These are phyloP conservation scores for Diuraphis noxia DNA, from an alignment of 1,140 invertebrate genomes.

Conservation along the genomic window DNA sequence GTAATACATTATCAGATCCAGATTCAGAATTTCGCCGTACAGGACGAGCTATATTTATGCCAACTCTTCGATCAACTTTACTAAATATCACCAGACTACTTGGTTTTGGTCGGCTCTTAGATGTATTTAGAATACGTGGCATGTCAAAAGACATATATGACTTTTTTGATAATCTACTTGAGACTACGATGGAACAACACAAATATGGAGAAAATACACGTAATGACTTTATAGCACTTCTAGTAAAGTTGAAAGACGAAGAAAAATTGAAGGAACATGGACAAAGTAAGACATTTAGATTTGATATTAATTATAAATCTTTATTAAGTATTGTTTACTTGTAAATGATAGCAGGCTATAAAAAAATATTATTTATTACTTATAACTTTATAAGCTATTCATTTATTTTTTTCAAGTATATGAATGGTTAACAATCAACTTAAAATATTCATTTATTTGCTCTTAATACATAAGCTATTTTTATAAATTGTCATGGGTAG, in stretches of 20 bases:
- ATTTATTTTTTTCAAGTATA: too few relatives aligned
- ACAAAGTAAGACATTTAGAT: background rate
- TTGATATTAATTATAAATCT: background rate
- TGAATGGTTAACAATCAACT: background rate
- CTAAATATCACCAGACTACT: background rate
- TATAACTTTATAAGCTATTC: too few relatives aligned
- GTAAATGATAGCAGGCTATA: too few relatives aligned
- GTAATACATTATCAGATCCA: conserved; percentile 61
- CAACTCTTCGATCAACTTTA: background rate
- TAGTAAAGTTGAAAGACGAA: background rate
- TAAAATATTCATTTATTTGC: background rate
- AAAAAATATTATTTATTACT: too few relatives aligned
- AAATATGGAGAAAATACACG: background rate
- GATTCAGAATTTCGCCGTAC: conserved; percentile 63
- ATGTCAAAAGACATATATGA: background rate
- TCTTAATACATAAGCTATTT: background rate
- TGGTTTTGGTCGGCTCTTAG: background rate
- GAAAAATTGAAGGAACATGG: background rate
- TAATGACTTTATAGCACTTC: conserved; percentile 19
- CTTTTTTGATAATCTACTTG: conserved; percentile 12
- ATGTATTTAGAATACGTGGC: conserved; percentile 20
- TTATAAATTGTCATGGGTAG: background rate
- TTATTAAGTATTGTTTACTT: background rate
- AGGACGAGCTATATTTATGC: conserved; percentile 52
- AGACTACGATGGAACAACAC: conserved; percentile 10